These are phyloP conservation scores for Oryzias curvinotus DNA, from an alignment of 2,113 vertebrate genomes.

Conservation along the genomic window DNA sequence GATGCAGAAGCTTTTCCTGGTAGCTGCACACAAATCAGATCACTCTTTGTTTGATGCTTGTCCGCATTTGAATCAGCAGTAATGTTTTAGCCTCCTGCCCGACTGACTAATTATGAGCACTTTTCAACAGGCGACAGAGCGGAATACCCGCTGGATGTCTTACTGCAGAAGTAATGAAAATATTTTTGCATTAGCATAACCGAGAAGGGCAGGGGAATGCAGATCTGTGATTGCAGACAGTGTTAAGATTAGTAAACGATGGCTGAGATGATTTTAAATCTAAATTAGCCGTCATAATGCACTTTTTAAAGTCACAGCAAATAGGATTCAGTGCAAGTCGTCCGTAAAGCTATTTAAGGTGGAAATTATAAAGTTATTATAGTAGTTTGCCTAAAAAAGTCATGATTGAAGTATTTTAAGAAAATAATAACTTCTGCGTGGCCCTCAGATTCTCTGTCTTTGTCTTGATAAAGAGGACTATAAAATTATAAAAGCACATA, in stretches of 20 bases:
- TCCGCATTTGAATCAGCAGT: constrained; percentile 45
- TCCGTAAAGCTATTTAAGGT: too few species aligned
- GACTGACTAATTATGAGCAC: constrained; percentile 43
- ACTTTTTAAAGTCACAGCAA: constrained; percentile 13
- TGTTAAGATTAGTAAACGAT: constrained; percentile 19
- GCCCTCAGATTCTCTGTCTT: too few species aligned
- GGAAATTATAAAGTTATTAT: too few species aligned
- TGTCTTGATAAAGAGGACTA: not conserved
- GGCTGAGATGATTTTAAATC: constrained; percentile 12
- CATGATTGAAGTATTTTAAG: too few species aligned
- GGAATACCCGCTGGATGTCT: constrained; percentile 58
- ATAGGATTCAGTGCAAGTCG: constrained; percentile 16
- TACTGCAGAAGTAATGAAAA: constrained; percentile 59
- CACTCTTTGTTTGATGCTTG: constrained; percentile 38
- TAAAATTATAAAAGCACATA: not conserved
- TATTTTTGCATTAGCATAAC: constrained; percentile 44
- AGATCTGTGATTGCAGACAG: constrained; percentile 29
- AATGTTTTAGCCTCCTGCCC: constrained; percentile 17
- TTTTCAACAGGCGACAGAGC: constrained; percentile 24
- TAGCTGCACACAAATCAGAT: constrained; percentile 28
- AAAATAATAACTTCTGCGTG: too few species aligned
- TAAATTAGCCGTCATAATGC: constrained; percentile 3
- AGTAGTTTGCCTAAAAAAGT: too few species aligned
- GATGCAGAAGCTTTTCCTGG: constrained; percentile 33
- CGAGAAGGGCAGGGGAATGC: constrained; percentile 17